Evolutionary conservation across 2,113 vertebrate species (phyloP).

Genomic region (Neofelis nebulosa): DNA sequence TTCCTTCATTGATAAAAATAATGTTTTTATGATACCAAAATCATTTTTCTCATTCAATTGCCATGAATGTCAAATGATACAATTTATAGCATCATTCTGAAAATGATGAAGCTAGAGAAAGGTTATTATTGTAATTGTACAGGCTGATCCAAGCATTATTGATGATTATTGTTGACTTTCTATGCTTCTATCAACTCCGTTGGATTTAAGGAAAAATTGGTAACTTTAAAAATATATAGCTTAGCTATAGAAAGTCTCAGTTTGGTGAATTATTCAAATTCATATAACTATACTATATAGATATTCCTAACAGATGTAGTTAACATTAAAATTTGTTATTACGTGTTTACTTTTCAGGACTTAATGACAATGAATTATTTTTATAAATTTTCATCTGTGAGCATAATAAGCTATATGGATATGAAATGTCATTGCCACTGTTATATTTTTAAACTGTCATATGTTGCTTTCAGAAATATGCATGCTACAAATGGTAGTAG

Average conservation of each 20-base stretch:
- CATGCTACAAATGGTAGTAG: slow-evolving; percentile 19
- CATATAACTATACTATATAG: neutral
- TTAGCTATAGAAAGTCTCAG: neutral
- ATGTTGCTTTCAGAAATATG: slow-evolving; percentile 61
- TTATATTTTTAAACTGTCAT: neutral
- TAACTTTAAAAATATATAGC: neutral
- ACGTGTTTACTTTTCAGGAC: slow-evolving; percentile 18
- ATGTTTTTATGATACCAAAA: neutral
- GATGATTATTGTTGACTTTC: neutral
- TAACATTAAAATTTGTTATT: neutral
- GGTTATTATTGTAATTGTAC: neutral
- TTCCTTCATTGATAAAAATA: neutral
- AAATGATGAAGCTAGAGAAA: neutral
- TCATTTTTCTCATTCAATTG: slow-evolving; percentile 1
- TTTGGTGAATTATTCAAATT: neutral
- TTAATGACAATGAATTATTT: neutral
- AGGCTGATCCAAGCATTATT: neutral
- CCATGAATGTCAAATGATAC: neutral
- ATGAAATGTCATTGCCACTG: neutral
- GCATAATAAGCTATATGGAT: neutral
- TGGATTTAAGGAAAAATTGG: slow-evolving; percentile 7
- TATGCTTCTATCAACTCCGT: neutral
- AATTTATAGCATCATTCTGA: neutral
- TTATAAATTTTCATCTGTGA: neutral
- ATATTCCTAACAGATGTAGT: neutral